Evolutionary conservation across 37 sponge, comb jelly and placozoan species (phyloP).

Genomic region (Beroe forskalii): DNA sequence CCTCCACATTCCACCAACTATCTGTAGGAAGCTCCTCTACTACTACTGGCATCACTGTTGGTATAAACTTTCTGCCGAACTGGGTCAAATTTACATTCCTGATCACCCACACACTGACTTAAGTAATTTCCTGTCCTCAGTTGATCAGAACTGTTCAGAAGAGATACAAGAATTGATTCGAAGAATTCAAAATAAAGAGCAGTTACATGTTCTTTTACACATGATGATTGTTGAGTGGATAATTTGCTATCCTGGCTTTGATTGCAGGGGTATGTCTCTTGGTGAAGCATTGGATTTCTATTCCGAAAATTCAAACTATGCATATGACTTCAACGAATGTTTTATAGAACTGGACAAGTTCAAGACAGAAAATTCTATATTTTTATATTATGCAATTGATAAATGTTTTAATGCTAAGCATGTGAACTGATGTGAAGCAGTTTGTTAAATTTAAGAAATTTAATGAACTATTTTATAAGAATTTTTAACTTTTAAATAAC

Average conservation of each 20-base stretch:
- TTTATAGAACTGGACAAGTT: too few relatives aligned
- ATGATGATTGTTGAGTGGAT: conserved; percentile 64
- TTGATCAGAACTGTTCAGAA: too few relatives aligned
- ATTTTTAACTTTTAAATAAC: too few relatives aligned
- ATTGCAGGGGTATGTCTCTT: background rate
- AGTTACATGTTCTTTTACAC: background rate
- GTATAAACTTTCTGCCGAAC: background rate
- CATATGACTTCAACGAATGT: too few relatives aligned
- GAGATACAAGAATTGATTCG: background rate
- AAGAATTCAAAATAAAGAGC: background rate
- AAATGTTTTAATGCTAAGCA: too few relatives aligned
- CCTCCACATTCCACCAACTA: background rate
- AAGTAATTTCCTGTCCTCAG: background rate
- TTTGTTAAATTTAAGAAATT: too few relatives aligned
- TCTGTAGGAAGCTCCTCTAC: background rate
- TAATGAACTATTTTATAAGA: too few relatives aligned
- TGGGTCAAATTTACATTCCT: background rate
- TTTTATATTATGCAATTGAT: too few relatives aligned
- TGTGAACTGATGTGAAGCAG: too few relatives aligned
- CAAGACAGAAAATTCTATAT: too few relatives aligned
- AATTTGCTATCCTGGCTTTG: conserved; percentile 10
- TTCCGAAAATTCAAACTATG: background rate
- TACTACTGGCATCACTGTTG: background rate
- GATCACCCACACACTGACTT: background rate
- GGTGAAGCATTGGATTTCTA: conserved; percentile 29